Evolutionary conservation across 2,888 invertebrate species (phyloP).

Genomic region (Drosophila pseudotalamancana): DNA sequence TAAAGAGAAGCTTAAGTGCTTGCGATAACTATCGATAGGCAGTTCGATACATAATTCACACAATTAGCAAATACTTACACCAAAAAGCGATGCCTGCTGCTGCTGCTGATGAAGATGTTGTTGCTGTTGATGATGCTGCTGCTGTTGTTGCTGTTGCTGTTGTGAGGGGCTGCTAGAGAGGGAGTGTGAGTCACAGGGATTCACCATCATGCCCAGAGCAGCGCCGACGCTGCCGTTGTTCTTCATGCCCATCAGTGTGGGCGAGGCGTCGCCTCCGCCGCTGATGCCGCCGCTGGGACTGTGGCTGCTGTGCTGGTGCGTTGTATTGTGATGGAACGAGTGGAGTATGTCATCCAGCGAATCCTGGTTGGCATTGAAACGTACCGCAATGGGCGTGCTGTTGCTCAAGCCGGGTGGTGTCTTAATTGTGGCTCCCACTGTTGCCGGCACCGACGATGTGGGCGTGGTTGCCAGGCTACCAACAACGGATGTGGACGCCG

Average conservation of each 20-base stretch:
- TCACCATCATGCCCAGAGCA: constrained; percentile 62
- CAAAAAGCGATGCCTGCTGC: constrained; percentile 52
- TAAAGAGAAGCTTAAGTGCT: background rate
- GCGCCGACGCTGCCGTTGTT: constrained; percentile 62
- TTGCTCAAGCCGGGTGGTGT: constrained; percentile 70
- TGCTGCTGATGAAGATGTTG: constrained; percentile 22
- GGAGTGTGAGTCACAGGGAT: constrained; percentile 80
- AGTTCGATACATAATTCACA: background rate
- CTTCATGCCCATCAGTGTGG: constrained; percentile 63
- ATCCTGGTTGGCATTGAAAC: constrained; percentile 84
- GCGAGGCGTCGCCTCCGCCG: constrained; percentile 62
- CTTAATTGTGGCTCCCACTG: constrained; percentile 52
- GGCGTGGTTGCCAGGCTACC: constrained; percentile 63
- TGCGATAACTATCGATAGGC: constrained; percentile 12
- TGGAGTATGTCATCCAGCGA: constrained; percentile 83
- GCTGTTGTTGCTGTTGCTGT: constrained; percentile 59
- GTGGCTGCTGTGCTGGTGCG: constrained; percentile 50
- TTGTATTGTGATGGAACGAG: constrained; percentile 76
- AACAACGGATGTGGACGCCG: constrained; percentile 61
- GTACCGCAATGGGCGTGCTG: constrained; percentile 83
- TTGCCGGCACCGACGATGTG: constrained; percentile 54
- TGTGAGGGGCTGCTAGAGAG: constrained; percentile 82
- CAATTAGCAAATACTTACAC: constrained; percentile 47
- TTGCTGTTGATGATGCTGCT: constrained; percentile 28
- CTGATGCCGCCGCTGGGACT: constrained; percentile 59